Conservation (phyloP, 2,888 invertebrate genomes). For the Agrochola circellaris region DNA sequence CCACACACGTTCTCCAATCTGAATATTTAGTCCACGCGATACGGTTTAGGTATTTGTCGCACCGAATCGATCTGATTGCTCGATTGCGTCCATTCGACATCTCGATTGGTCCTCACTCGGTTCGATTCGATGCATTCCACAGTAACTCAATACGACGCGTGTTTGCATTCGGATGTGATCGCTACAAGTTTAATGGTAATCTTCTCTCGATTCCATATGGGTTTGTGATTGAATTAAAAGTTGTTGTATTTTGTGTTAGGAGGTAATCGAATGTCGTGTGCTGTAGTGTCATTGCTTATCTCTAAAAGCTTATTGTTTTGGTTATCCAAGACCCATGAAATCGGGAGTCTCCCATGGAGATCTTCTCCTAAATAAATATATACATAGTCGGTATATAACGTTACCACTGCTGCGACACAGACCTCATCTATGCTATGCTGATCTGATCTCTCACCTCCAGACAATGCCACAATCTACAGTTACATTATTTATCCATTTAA, state of each 20-base stretch:
- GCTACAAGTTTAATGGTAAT: slow-evolving; percentile 70
- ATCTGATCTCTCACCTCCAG: neutral
- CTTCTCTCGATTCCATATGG: slow-evolving; percentile 46
- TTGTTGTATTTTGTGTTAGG: slow-evolving; percentile 18
- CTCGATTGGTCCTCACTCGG: slow-evolving; percentile 74
- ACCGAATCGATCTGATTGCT: slow-evolving; percentile 74
- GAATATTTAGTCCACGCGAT: slow-evolving; percentile 48
- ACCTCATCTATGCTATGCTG: neutral
- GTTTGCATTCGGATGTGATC: slow-evolving; percentile 78
- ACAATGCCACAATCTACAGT: neutral
- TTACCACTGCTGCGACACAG: neutral
- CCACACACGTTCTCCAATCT: slow-evolving; percentile 27
- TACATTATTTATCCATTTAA: neutral
- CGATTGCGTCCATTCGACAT: slow-evolving; percentile 79
- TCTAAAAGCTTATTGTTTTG: neutral
- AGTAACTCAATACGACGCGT: slow-evolving; percentile 79
- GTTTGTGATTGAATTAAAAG: slow-evolving; percentile 51
- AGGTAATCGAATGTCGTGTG: slow-evolving; percentile 7
- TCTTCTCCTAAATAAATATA: neutral
- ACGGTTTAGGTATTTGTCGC: slow-evolving; percentile 54
- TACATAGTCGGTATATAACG: neutral
- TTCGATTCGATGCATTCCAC: slow-evolving; percentile 62
- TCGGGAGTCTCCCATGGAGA: neutral
- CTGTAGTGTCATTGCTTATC: neutral
- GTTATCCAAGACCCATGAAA: neutral